Evolutionary conservation across 1,140 invertebrate genomes (phyloP).

Genomic region (Drosophila athabasca): DNA sequence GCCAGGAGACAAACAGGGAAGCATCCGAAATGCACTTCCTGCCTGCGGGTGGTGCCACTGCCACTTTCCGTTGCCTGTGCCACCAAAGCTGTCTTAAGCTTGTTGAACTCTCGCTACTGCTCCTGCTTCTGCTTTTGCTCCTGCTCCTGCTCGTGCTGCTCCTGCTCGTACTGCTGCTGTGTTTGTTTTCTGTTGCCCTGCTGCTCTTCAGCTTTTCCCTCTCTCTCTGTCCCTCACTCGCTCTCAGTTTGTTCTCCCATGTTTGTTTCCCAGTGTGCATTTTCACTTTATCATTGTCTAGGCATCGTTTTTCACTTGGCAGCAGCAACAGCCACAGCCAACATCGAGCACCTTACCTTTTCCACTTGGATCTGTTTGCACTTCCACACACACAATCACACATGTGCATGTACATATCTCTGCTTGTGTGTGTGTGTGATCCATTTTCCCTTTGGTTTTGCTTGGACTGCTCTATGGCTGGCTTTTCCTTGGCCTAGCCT

Average conservation of each 20-base stretch:
- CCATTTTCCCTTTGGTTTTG: conserved; percentile 15
- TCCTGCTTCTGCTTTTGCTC: background rate
- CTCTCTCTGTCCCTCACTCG: conserved; percentile 16
- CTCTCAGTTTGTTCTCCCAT: conserved; percentile 3
- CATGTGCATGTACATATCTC: conserved; percentile 7
- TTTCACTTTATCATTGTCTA: conserved; percentile 80
- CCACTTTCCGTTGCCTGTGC: background rate
- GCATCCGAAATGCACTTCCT: conserved; percentile 61
- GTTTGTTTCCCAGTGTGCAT: conserved; percentile 53
- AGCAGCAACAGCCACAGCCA: conserved; percentile 36
- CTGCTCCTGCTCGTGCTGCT: background rate
- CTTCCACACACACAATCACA: background rate
- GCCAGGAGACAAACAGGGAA: conserved; percentile 14
- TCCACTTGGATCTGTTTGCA: conserved; percentile 50
- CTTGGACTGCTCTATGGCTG: conserved; percentile 18
- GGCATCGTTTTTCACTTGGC: conserved; percentile 65
- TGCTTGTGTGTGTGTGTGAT: conserved; percentile 37
- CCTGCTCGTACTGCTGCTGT: conserved; percentile 4
- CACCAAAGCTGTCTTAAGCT: conserved; percentile 43
- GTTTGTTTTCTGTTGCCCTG: conserved; percentile 20
- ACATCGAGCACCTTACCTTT: conserved; percentile 66
- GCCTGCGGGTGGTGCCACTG: background rate
- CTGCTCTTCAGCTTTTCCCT: conserved; percentile 28
- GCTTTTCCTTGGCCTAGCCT: conserved; percentile 50
- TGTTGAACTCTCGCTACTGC: conserved; percentile 55